phyloP scores from a whole-genome alignment of 2,113 vertebrate genomes.

The Crotophaga sulcirostris region DNA sequence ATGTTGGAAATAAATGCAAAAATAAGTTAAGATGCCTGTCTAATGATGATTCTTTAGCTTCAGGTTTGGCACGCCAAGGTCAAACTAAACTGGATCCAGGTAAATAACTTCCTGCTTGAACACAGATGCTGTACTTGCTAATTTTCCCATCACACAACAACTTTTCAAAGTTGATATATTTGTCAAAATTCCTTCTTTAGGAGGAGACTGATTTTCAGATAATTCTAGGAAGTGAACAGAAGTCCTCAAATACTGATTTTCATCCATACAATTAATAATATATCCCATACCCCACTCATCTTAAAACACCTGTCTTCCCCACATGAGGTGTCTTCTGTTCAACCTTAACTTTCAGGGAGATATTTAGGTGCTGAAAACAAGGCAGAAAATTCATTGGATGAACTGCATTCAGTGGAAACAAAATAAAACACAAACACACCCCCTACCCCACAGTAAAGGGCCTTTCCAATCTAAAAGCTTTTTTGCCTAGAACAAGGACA shows the following conservation, averaged over 20 bases:
- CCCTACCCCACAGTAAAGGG: not conserved
- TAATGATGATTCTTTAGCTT: not conserved
- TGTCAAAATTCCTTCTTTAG: not conserved
- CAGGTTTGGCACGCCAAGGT: not conserved
- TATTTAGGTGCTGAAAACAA: not conserved
- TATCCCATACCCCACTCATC: not conserved
- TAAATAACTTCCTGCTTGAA: not conserved
- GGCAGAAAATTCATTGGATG: not conserved
- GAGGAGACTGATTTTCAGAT: not conserved
- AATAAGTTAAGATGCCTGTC: not conserved
- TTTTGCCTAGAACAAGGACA: not conserved
- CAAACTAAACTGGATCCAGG: not conserved
- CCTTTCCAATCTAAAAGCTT: not conserved
- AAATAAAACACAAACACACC: not conserved
- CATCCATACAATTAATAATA: not conserved
- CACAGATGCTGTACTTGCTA: not conserved
- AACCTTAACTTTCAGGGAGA: not conserved
- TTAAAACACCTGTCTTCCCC: not conserved
- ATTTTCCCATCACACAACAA: not conserved
- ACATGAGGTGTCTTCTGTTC: not conserved
- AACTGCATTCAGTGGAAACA: not conserved
- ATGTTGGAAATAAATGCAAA: not conserved
- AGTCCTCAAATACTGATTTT: not conserved
- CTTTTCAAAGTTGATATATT: not conserved
- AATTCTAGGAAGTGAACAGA: not conserved